phyloP scores from a whole-genome alignment of 2,888 invertebrate species.

The Plebejus argus region DNA sequence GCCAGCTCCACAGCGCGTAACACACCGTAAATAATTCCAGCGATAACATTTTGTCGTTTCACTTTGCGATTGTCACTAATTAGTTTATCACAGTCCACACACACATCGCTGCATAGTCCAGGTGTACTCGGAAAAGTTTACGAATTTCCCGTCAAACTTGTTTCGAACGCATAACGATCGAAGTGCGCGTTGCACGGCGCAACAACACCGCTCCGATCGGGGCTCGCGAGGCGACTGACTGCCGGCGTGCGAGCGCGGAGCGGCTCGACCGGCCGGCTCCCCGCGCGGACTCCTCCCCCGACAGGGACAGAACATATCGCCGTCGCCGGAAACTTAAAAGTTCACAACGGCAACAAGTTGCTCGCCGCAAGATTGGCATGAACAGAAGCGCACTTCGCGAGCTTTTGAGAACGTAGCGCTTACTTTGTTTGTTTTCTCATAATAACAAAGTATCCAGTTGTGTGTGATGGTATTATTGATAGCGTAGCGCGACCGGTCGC shows the following conservation, averaged over 20 bases:
- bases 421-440: conserved; percentile 76
- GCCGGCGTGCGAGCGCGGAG: conserved; percentile 63
- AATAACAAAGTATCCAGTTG: conserved; percentile 67
- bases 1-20: conserved; percentile 67
- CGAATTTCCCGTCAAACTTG: conserved; percentile 80
- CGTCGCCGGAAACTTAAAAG: conserved; percentile 66
- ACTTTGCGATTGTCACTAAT: conserved; percentile 76
- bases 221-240: conserved; percentile 67
- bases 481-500: conserved; percentile 48
- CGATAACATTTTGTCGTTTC: conserved; percentile 72
- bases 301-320: conserved; percentile 62
- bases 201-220: conserved; percentile 55
- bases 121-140: conserved; percentile 73
- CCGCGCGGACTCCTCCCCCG: conserved; percentile 76
- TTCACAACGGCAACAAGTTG: conserved; percentile 80
- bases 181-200: conserved; percentile 54
- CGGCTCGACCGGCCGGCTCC: conserved; percentile 73
- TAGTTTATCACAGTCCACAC: conserved; percentile 72
- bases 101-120: conserved; percentile 73
- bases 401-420: conserved; percentile 80
- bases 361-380: conserved; percentile 78
- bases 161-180: conserved; percentile 77
- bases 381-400: conserved; percentile 78
- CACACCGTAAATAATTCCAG: conserved; percentile 72
- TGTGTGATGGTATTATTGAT: conserved; percentile 46